Evolutionary conservation across 2,113 vertebrate genomes (phyloP).

Genomic region (Nipponia nippon): DNA sequence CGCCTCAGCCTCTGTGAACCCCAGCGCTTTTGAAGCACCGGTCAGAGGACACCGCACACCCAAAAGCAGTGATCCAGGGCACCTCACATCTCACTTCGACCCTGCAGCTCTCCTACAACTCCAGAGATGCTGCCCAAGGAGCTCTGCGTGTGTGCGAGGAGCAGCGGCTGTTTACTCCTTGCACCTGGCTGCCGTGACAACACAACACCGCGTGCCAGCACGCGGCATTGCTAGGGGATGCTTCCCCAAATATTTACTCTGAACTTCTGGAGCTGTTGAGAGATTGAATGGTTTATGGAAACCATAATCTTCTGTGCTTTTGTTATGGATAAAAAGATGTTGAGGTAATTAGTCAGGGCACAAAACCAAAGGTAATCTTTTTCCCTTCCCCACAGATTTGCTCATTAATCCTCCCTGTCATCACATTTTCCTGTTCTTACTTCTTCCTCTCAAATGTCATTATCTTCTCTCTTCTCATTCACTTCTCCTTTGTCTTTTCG

Average conservation of each 20-base stretch:
- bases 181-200: slow-evolving; percentile 17
- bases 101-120: fast-evolving
- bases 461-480: not conserved
- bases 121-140: not conserved
- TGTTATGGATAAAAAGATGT: not conserved
- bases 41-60: not conserved
- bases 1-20: fast-evolving
- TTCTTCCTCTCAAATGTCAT: not conserved
- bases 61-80: not conserved
- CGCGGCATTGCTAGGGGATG: slow-evolving; percentile 38
- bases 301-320: not conserved
- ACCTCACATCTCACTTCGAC: fast-evolving
- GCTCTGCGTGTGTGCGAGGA: not conserved
- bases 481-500: not conserved
- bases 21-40: not conserved
- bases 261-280: not conserved
- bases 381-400: not conserved
- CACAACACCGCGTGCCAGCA: not conserved
- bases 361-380: not conserved
- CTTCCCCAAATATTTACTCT: slow-evolving; percentile 58
- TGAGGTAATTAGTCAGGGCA: not conserved
- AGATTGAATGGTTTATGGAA: not conserved
- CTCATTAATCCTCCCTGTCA: not conserved
- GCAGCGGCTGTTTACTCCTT: not conserved
- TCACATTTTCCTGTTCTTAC: not conserved